Evolutionary conservation across 2,113 vertebrate species (phyloP), one percentile per base, ranked within the genome.

Genomic region (Seriola dumerili): DNA sequence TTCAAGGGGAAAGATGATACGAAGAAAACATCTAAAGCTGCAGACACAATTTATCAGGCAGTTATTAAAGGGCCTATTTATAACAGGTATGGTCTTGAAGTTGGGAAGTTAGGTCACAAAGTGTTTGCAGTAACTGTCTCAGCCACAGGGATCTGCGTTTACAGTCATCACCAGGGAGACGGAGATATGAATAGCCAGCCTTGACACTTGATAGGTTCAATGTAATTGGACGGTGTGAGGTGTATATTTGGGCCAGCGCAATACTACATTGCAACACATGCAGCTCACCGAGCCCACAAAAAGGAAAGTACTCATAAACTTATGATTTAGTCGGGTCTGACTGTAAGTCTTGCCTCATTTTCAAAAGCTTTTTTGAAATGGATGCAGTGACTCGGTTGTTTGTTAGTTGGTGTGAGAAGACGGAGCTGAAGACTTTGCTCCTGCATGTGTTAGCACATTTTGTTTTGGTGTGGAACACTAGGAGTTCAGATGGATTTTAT

Each of bases 161-260:
- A 66, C 77, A 57, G 84, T 78, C 88, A 17, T 94, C 91, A 68
- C 92, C 85, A 59, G 34, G 93, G 94, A 69, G 84, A 94, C 80
- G 4, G 67, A 67, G 93, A 94, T 95, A 95, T 94, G 93, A 95
- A 95, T 96, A 95, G 93, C 94, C 81, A 65, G 71, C 48, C 54
- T 40, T 87, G 94, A 95, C 88, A 96, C 90, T 71, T 16, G 94
- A 96, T 95, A 89, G 80, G 78, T 68, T 42, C 40, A 1, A 85
- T 84, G 86, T 81, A 78, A 76, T 63, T 72, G 87, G 84, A 84
- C 76, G 8, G 78, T 76, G 42, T 10, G 72, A 88, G 84, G 73
- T 78, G 87, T 90, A 91, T 93, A 94, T 95, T 92, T 90, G 91
- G 88, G 88, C 57, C 80, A 44, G 42, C 19, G 71, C 75, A 29